Evolutionary conservation across 2,113 vertebrate species (phyloP).

Genomic region (Brachyhypopomus gauderio): DNA sequence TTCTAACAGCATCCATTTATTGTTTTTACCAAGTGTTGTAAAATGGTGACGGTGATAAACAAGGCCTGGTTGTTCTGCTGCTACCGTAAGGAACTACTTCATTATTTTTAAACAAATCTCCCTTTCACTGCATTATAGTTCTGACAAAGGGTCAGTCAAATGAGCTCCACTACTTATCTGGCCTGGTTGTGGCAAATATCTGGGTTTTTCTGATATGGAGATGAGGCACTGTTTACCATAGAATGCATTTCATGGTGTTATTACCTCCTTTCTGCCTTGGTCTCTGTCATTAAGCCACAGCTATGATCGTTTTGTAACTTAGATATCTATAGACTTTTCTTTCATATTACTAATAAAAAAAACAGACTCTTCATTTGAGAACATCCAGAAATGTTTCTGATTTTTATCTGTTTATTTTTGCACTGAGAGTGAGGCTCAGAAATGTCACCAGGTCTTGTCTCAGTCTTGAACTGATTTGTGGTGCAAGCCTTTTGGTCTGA

Average conservation of each 20-base stretch:
- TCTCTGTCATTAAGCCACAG: slow-evolving; percentile 16
- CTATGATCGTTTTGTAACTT: slow-evolving; percentile 23
- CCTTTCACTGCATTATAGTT: background rate
- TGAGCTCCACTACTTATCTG: slow-evolving; percentile 1
- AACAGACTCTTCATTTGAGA: slow-evolving; percentile 17
- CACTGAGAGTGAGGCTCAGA: background rate
- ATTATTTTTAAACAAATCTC: background rate
- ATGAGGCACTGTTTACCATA: background rate
- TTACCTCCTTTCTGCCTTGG: slow-evolving; percentile 14
- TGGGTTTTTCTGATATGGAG: slow-evolving; percentile 3
- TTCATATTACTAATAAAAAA: slow-evolving; percentile 37
- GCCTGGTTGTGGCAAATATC: background rate
- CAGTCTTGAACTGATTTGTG: background rate
- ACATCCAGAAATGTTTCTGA: slow-evolving; percentile 2
- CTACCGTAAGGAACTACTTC: background rate
- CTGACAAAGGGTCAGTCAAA: background rate
- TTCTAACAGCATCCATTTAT: no score
- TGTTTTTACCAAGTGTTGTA: no score
- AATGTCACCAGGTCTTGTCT: slow-evolving; percentile 23
- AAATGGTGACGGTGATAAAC: background rate
- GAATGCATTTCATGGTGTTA: slow-evolving; percentile 8
- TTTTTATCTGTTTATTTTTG: background rate
- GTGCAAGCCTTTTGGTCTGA: background rate
- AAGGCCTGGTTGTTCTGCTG: background rate
- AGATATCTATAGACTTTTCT: slow-evolving; percentile 4